phyloP scores from a whole-genome alignment of 1,140 invertebrate species.

The Heliconius hermathena region DNA sequence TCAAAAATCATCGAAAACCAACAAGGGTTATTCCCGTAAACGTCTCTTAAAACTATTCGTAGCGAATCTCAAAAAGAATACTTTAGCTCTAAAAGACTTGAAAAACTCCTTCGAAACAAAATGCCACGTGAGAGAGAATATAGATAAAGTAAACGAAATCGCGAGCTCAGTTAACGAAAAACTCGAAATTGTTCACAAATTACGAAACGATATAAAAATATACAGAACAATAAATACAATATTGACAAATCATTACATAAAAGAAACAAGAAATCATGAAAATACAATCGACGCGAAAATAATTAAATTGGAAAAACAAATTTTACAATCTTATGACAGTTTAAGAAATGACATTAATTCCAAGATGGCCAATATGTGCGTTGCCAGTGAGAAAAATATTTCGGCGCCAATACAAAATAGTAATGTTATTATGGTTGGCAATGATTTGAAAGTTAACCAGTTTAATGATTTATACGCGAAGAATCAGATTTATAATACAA shows the following conservation, averaged over 20 bases:
- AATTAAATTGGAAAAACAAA: constrained; percentile 64
- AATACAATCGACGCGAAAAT: constrained; percentile 66
- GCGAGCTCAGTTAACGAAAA: constrained; percentile 71
- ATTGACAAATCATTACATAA: constrained; percentile 73
- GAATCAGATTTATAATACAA: constrained; percentile 72
- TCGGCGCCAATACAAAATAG: constrained; percentile 62
- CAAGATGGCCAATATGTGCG: constrained; percentile 57
- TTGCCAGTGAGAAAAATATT: constrained; percentile 57
- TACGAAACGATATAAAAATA: constrained; percentile 76
- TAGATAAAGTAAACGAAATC: constrained; percentile 63
- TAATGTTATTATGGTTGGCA: constrained; percentile 67
- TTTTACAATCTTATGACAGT: constrained; percentile 63
- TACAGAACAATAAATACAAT: constrained; percentile 74
- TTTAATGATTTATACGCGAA: constrained; percentile 59
- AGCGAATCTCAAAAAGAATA: constrained; percentile 68
- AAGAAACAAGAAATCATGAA: constrained; percentile 69
- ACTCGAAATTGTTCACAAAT: constrained; percentile 70
- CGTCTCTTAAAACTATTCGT: constrained; percentile 61
- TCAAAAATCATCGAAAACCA: constrained; percentile 29
- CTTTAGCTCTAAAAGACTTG: constrained; percentile 61
- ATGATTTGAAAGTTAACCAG: constrained; percentile 62
- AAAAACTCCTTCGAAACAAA: constrained; percentile 61
- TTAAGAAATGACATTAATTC: constrained; percentile 57
- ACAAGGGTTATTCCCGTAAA: constrained; percentile 51
- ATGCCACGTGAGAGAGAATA: constrained; percentile 43